Conservation (phyloP, 2,888 invertebrate species). For the Macaria notata region DNA sequence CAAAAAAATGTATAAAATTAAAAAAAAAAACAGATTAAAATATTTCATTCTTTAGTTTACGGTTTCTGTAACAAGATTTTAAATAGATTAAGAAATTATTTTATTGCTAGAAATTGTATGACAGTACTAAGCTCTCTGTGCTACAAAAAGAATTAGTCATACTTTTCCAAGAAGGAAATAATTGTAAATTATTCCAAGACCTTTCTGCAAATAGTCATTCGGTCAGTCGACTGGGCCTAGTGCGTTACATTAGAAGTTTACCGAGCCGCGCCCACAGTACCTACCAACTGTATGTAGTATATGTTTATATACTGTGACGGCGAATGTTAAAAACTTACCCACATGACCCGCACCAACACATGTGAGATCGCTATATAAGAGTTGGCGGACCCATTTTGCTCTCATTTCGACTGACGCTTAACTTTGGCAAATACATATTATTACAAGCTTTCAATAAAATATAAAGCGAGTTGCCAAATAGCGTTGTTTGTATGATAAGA, state of each 20-base stretch:
- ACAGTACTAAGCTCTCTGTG: no score
- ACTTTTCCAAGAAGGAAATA: no score
- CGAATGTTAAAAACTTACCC: constrained; percentile 73
- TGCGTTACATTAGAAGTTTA: constrained; percentile 39
- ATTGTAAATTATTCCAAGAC: neutral
- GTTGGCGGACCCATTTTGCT: constrained; percentile 74
- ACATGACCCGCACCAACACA: constrained; percentile 78
- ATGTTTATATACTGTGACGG: constrained; percentile 43
- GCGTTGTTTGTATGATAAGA: constrained; percentile 36
- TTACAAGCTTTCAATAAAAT: constrained; percentile 39
- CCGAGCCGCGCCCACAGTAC: constrained; percentile 58
- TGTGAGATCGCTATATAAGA: constrained; percentile 79
- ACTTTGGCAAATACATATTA: constrained; percentile 72
- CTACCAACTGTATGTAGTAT: constrained; percentile 21
- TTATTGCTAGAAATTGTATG: no score
- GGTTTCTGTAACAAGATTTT: no score
- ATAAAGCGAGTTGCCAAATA: constrained; percentile 34
- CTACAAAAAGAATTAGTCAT: no score
- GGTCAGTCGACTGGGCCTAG: constrained; percentile 26
- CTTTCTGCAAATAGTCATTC: constrained; percentile 18
- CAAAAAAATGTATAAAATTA: no score
- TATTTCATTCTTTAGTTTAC: no score
- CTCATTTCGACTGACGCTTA: constrained; percentile 78
- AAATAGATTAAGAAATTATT: no score
- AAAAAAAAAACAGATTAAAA: no score